Base-by-base conservation (phyloP, 2,113 vertebrate genomes). In the Phasianus colchicus region DNA sequence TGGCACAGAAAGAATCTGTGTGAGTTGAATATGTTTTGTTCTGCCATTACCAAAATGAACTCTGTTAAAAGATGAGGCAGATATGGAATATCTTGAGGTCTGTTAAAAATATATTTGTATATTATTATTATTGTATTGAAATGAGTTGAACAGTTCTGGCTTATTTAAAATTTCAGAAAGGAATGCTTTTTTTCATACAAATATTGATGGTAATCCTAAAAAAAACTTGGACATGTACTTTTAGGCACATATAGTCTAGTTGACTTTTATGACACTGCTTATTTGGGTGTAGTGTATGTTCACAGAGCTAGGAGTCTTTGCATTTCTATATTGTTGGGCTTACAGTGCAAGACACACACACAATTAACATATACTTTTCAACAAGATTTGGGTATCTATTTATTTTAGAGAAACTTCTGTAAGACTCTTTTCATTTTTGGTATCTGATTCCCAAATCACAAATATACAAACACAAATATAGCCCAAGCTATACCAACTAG, bases 1-100 rank as follows among this genome's bases (percentile, higher is more conserved):
- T 94, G 93, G 96, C 95, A 95, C 0, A 74, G 50, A 47, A 58
- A 92, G 65, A 89, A 69, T 36, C 86, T 74, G 38, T 57, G 65
- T 83, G 58, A 73, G 55, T 76, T 43, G 13, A 54, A 55, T 17
- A 2, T 5, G 21, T 76, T 78, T 61, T 45, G 12, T 43, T 86
- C 65, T 57, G 24, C 27, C 10, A 60, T 52, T 30, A 81, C 8
- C 38, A 72, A 72, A 71, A 73, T 9, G 2, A 70, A 81, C 52
- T 67, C 60, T 21, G 9, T 30, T 66, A 73, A 65, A 77, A 45
- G 3, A 54, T 10, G 1, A 83, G 36, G 61, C 63, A 88, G 89
- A 65, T 48, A 69, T 0, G 15, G 38, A 86, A 32, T 54, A n/a
- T 6, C 15, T 83, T 60, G 34, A 72, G 18, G 66, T 71, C 20